A percentile compares a stretch with the other conserved stretches of the same genome.
Evolutionary conservation across 2,888 invertebrate genomes (phyloP).

Genomic region (Caenorhabditis imperialis): DNA sequence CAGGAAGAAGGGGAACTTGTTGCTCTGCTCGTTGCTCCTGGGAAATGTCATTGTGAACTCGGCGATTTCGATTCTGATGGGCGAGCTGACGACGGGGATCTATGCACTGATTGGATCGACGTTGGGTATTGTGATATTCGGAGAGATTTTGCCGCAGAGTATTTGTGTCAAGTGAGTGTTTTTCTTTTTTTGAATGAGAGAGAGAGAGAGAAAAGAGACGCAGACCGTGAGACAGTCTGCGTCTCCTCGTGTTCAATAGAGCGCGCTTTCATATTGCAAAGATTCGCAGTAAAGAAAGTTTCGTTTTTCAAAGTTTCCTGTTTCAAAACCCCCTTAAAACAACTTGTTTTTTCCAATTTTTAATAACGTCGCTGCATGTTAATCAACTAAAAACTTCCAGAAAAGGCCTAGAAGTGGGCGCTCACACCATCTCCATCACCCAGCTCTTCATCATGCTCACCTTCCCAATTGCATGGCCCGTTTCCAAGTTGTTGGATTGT

Average conservation of each 20-base stretch:
- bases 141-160: conserved; percentile 84
- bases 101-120: conserved; percentile 76
- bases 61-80: conserved; percentile 92
- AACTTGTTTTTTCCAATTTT: neutral
- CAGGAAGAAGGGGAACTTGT: conserved; percentile 92
- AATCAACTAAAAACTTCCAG: conserved; percentile 83
- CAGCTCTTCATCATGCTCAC: conserved; percentile 88
- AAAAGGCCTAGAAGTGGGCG: conserved; percentile 78
- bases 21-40: conserved; percentile 85
- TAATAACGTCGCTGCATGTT: neutral
- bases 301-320: too few species aligned
- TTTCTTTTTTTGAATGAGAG: neutral
- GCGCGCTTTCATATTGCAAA: too few species aligned
- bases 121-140: conserved; percentile 89
- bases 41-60: conserved; percentile 82
- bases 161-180: conserved; percentile 75
- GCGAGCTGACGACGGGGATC: conserved; percentile 84
- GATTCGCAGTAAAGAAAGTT: too few species aligned
- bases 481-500: conserved; percentile 79
- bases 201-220: neutral
- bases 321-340: too few species aligned
- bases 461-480: conserved; percentile 85
- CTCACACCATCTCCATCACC: conserved; percentile 67
- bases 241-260: too few species aligned
- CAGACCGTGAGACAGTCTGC: neutral